Evolutionary conservation across 2,113 vertebrate species (phyloP).

Genomic region (Tenrec ecaudatus): DNA sequence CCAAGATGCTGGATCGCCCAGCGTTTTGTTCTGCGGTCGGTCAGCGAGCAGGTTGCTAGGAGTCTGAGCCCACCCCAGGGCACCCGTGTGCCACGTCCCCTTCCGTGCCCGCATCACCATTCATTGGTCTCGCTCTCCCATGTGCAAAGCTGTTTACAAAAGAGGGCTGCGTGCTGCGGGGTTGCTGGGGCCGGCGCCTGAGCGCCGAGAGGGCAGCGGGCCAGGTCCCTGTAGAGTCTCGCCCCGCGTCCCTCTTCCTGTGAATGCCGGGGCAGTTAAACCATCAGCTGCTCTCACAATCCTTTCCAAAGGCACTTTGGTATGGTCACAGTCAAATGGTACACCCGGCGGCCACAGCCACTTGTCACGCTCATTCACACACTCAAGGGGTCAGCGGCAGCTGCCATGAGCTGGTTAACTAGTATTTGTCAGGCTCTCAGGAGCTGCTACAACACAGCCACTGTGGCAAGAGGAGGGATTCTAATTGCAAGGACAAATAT

Average conservation of each 20-base stretch:
- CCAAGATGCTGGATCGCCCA: not conserved
- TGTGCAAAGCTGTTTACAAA: not conserved
- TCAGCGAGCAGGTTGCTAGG: not conserved
- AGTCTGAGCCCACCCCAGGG: not conserved
- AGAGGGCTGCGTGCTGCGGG: not conserved
- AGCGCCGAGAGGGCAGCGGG: too few species aligned
- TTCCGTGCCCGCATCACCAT: not conserved
- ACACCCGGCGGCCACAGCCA: not conserved
- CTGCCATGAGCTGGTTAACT: conserved; percentile 11
- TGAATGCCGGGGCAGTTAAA: fast-evolving
- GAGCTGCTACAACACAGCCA: not conserved
- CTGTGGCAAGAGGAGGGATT: not conserved
- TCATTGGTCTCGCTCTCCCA: not conserved
- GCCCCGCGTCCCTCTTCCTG: not conserved
- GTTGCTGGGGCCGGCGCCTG: not conserved
- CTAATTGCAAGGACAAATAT: conserved; percentile 12
- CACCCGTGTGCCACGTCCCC: not conserved
- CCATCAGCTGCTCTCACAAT: not conserved
- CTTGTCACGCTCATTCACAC: conserved; percentile 37
- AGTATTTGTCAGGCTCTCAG: not conserved
- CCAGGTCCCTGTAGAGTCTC: not conserved
- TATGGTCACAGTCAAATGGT: not conserved
- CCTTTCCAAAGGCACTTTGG: not conserved
- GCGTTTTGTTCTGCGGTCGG: not conserved
- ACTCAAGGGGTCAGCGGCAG: conserved; percentile 25